Conservation (phyloP, 1,140 invertebrate genomes). For the Drosophila bipectinata region DNA sequence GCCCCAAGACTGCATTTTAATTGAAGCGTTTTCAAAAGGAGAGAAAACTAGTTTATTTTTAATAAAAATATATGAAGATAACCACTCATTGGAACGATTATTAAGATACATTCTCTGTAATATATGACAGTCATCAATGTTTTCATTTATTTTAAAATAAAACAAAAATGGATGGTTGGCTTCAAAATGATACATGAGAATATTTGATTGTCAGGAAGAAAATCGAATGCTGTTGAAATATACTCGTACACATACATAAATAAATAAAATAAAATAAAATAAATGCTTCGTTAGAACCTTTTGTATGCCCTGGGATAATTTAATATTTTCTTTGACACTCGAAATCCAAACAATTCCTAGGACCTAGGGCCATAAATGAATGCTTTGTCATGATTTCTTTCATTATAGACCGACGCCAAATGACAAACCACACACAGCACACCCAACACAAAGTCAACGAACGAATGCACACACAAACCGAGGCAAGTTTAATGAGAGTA, state of each 20-base stretch:
- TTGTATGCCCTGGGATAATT: slow-evolving; percentile 68
- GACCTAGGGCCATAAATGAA: slow-evolving; percentile 48
- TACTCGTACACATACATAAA: neutral
- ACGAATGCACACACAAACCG: slow-evolving; percentile 29
- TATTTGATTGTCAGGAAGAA: neutral
- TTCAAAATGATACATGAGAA: slow-evolving; percentile 12
- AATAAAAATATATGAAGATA: too few relatives aligned
- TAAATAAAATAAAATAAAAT: slow-evolving; percentile 59
- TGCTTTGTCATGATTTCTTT: slow-evolving; percentile 71
- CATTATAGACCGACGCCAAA: slow-evolving; percentile 58
- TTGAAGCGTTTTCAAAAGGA: slow-evolving; percentile 26
- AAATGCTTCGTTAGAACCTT: slow-evolving; percentile 77
- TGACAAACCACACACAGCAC: slow-evolving; percentile 58
- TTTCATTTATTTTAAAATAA: slow-evolving; percentile 2
- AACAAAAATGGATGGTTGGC: neutral
- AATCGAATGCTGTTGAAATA: neutral
- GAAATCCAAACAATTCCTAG: slow-evolving; percentile 60
- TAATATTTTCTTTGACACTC: slow-evolving; percentile 67
- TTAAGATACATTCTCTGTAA: slow-evolving; percentile 1
- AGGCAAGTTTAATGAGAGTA: slow-evolving; percentile 69
- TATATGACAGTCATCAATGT: slow-evolving; percentile 26
- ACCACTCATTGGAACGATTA: neutral
- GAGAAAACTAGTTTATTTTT: neutral
- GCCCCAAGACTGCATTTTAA: slow-evolving; percentile 47
- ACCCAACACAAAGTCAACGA: slow-evolving; percentile 41